Conservation (phyloP, 92 coral and sea anemone genomes). For the Anthopleura xanthogrammica region DNA sequence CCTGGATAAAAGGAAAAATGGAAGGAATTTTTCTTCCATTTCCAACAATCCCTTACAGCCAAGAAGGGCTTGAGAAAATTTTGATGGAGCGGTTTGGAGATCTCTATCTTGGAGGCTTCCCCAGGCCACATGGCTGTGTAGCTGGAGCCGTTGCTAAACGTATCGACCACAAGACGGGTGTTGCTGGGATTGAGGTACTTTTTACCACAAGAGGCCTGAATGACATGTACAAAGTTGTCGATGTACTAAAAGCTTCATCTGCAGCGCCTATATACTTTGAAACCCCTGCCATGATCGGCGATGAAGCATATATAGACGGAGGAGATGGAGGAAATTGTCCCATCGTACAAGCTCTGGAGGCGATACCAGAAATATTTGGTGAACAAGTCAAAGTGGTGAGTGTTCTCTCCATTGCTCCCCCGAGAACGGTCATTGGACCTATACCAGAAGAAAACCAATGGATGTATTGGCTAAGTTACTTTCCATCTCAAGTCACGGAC, state of each 20-base stretch:
- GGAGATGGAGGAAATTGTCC: slow-evolving; percentile 48
- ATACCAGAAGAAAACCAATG: slow-evolving; percentile 3
- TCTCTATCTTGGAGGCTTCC: slow-evolving; percentile 9
- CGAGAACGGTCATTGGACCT: neutral
- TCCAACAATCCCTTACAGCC: no score
- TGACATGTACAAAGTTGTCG: slow-evolving; percentile 22
- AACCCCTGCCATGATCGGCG: slow-evolving; percentile 28
- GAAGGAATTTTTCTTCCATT: no score
- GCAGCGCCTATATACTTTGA: slow-evolving; percentile 35
- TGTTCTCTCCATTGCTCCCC: slow-evolving; percentile 36
- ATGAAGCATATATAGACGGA: slow-evolving; percentile 26
- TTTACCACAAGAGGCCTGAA: slow-evolving; percentile 10
- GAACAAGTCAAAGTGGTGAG: neutral
- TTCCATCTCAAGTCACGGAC: slow-evolving; percentile 16
- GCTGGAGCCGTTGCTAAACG: slow-evolving; percentile 38
- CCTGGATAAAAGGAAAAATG: no score
- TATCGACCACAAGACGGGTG: neutral
- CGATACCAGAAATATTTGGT: slow-evolving; percentile 24
- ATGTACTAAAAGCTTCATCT: slow-evolving; percentile 30
- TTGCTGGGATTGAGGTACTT: slow-evolving; percentile 19
- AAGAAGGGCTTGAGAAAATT: neutral
- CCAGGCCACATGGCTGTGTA: slow-evolving; percentile 24
- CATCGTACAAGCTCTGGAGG: slow-evolving; percentile 17
- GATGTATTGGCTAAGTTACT: slow-evolving; percentile 22
- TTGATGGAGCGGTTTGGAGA: neutral